Conservation (phyloP, 1,140 invertebrate species). For the Bombus vancouverensis region DNA sequence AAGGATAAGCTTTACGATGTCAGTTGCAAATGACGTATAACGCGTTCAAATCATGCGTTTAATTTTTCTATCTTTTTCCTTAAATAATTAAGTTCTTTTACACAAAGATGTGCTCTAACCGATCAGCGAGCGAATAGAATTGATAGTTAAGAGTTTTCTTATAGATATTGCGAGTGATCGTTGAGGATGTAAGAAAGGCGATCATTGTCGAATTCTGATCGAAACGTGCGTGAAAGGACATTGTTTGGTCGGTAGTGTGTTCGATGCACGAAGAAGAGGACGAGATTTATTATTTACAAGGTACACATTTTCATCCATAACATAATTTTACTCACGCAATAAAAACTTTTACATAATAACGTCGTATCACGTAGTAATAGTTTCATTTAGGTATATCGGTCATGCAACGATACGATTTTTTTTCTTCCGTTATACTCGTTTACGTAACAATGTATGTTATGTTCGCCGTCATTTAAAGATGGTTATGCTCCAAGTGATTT, state of each 20-base stretch:
- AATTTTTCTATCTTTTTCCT: background rate
- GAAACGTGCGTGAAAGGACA: background rate
- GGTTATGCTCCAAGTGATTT: slow-evolving; percentile 18
- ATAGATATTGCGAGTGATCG: background rate
- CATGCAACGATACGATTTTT: slow-evolving; percentile 56
- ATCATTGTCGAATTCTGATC: background rate
- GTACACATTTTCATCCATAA: slow-evolving; percentile 62
- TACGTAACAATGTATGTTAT: slow-evolving; percentile 49
- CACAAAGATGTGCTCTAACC: background rate
- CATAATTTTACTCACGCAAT: slow-evolving; percentile 71
- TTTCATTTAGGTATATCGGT: slow-evolving; percentile 64
- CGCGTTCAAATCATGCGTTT: background rate
- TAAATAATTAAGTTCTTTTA: background rate
- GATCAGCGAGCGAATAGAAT: background rate
- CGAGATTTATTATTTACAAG: slow-evolving; percentile 65
- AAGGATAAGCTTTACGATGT: background rate
- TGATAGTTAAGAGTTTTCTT: background rate
- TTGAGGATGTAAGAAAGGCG: background rate
- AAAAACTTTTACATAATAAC: slow-evolving; percentile 71
- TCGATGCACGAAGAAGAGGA: slow-evolving; percentile 60
- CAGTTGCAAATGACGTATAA: background rate
- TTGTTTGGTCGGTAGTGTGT: slow-evolving; percentile 15
- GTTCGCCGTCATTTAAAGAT: slow-evolving; percentile 40
- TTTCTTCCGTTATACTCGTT: slow-evolving; percentile 33
- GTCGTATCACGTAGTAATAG: slow-evolving; percentile 63